Base-by-base conservation (phyloP, 2,888 invertebrate genomes). In the Cephus sareptanus region DNA sequence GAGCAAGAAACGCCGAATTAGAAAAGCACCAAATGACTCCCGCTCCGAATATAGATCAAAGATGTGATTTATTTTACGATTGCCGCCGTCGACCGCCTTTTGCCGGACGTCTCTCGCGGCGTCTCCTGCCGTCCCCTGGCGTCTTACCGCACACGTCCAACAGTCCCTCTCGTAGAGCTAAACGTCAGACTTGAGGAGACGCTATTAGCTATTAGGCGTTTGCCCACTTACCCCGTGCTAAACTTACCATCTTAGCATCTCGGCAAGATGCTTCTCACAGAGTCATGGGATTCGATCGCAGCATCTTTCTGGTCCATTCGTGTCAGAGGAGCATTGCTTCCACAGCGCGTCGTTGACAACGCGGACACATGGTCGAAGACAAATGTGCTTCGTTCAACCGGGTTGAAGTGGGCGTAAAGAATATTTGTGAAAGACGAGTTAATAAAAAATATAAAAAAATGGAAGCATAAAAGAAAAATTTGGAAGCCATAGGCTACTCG, bases 41-140 rank as follows among this genome's bases (percentile, higher is more conserved):
- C 73, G 78, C 75, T 81, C 85, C 84, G 84, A 89, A 90, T 90
- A 89, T 90, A 90, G 90, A 90, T 90, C 90, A 90, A 90, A 90
- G 90, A 86, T 87, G 85, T 86, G 87, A 89, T 88, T 87, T 87
- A 86, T 85, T 90, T 90, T 87, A 89, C 88, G 88, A 90, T 89
- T 85, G 83, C 83, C 79, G 83, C 83, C 79, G 81, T 79, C 81
- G 78, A 73, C 81, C 76, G 82, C 76, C 76, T 77, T 81, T 76
- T 74, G 71, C 56, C 56, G 56, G 56, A 56, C 56, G 69, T 75
- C 76, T 40, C 75, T 75, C 75, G 75, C 71, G 30, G 68, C 56
- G 31, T 34, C 69, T 76, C 34, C 73, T 70, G 75, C 40, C 75
- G 76, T 34, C 40, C 75, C 34, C 73, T 70, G 75, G 35, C 75